phyloP scores from a whole-genome alignment of 1,140 invertebrate genomes.

The Hyles euphorbiae region DNA sequence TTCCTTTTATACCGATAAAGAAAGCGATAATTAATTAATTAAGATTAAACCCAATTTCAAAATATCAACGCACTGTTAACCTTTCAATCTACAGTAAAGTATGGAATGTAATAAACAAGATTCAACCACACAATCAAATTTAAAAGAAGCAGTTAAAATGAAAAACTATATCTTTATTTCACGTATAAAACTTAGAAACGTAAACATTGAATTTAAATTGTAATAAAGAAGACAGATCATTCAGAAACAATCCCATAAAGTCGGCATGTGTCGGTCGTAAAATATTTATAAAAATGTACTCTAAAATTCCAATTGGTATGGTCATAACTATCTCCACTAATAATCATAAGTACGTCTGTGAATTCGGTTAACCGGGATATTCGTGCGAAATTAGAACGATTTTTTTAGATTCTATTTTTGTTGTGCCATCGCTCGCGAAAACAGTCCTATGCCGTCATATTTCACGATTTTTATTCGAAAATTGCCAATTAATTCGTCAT shows the following conservation, averaged over 20 bases:
- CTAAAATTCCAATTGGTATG: neutral
- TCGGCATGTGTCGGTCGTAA: conserved; percentile 1
- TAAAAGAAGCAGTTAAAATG: no score
- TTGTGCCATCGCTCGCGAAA: conserved; percentile 3
- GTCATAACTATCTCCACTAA: conserved; percentile 1
- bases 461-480: no score
- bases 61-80: no score
- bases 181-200: neutral
- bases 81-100: no score
- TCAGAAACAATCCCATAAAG: neutral
- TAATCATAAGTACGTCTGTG: neutral
- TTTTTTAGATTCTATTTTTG: conserved; percentile 14
- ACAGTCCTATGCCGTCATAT: no score
- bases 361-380: conserved; percentile 15
- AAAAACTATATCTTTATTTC: no score
- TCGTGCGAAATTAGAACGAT: conserved; percentile 16
- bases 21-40: no score
- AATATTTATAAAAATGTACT: conserved; percentile 4
- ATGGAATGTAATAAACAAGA: no score
- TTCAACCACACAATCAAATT: no score
- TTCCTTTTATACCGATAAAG: no score
- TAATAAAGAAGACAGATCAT: neutral
- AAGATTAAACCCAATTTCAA: no score
- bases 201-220: conserved; percentile 4
- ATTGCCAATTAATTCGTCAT: no score